phyloP scores from a whole-genome alignment of 2,888 invertebrate genomes.

The Hipparchia sbordonii region DNA sequence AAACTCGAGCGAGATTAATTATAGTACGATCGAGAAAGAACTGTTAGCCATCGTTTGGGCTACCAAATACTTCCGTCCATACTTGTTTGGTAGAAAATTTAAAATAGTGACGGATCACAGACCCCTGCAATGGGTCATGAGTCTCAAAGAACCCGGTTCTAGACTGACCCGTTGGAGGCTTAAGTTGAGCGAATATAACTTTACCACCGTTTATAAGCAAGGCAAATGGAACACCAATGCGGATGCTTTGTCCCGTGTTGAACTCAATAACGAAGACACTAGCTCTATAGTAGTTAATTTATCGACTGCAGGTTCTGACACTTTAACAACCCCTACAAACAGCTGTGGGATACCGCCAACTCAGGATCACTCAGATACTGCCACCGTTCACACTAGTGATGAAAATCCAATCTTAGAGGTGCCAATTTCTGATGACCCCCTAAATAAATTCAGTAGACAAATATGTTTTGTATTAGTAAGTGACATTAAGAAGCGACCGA shows the following conservation, averaged over 20 bases:
- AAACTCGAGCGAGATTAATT: slow-evolving; percentile 39
- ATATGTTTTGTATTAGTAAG: too few relatives aligned
- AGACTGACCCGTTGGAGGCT: slow-evolving; percentile 36
- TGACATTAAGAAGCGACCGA: too few relatives aligned
- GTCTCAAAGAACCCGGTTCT: slow-evolving; percentile 51
- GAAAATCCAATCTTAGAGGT: too few relatives aligned
- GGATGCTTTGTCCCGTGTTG: slow-evolving; percentile 30
- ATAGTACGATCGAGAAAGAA: slow-evolving; percentile 52
- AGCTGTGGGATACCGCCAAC: too few relatives aligned
- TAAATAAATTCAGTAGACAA: too few relatives aligned
- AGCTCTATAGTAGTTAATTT: too few relatives aligned
- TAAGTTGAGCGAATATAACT: slow-evolving; percentile 32
- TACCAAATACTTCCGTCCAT: slow-evolving; percentile 17
- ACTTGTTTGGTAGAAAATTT: slow-evolving; percentile 39
- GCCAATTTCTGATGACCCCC: too few relatives aligned
- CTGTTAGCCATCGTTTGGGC: slow-evolving; percentile 48
- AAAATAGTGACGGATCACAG: slow-evolving; percentile 36
- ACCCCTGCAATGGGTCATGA: slow-evolving; percentile 44
- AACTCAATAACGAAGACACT: slow-evolving; percentile 16
- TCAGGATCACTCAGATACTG: too few relatives aligned
- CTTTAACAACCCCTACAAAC: too few relatives aligned
- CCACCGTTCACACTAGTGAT: too few relatives aligned
- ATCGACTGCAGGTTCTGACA: too few relatives aligned
- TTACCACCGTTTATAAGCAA: too few relatives aligned
- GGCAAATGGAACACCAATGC: slow-evolving; percentile 30